Evolutionary conservation across 2,797 vertebrate genomes (phyloP), one percentile per base, ranked within the genome.

Genomic region (Carapus acus): DNA sequence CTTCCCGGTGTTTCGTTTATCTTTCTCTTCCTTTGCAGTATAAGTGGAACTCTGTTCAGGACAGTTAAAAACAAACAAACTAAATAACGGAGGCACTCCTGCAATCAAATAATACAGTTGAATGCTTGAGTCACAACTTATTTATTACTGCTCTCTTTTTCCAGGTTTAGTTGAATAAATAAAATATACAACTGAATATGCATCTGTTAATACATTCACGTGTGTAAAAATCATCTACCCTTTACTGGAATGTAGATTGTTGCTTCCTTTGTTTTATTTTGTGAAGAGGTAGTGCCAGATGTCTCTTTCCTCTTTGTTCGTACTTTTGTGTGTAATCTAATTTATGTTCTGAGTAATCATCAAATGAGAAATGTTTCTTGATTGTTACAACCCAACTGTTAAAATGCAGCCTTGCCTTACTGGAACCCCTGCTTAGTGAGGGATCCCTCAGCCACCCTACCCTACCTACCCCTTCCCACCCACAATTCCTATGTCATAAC

Each of bases 401-500:
- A 74, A 66, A n/a, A 87, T 86, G 82, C 85, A 88, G 87, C 86
- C 86, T 89, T 89, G 86, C 87, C 87, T 90, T 90, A 89, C 74
- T 84, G 81, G 80, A 84, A 60, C 78, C 86, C 83, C 83, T 85
- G 87, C 79, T 79, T 87, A 85, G 80, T 83, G 82, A 87, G 82
- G 86, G 87, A 84, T 80, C 83, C 83, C 76, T 81, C 78, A 63
- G 74, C 77, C 79, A 74, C 64, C 62, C 79, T 78, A 74, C 67
- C 62, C n/a, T 41, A 17, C 34, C 49, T 21, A 23, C 41, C 52
- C 66, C 15, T 18, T 51, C 31, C 31, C 69, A 69, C 67, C 78
- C 76, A 81, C 66, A 74, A 82, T 65, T 82, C 71, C 67, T 84
- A 84, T 84, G 88, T 90, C 88, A 89, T 88, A 83, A 89, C 88